Evolutionary conservation across 2,888 invertebrate species (phyloP).

Genomic region (Tenthredo scrophulariae): DNA sequence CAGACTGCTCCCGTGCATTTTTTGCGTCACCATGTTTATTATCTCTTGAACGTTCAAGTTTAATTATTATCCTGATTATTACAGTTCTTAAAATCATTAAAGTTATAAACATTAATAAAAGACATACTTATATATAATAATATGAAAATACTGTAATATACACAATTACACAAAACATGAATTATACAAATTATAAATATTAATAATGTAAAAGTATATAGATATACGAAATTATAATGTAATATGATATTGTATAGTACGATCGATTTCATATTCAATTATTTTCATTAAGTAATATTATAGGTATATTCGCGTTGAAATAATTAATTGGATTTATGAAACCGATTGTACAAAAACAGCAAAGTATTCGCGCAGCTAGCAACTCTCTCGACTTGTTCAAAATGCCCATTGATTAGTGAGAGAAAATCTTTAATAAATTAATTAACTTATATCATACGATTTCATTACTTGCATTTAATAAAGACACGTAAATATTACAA

Average conservation of each 20-base stretch:
- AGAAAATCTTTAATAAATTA: conserved; percentile 61
- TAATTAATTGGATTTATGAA: conserved; percentile 37
- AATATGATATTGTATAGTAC: conserved; percentile 50
- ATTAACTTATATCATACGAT: conserved; percentile 62
- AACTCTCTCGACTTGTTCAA: conserved; percentile 61
- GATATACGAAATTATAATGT: conserved; percentile 54
- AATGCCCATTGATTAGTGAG: conserved; percentile 64
- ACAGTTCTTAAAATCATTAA: conserved; percentile 52
- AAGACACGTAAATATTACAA: conserved; percentile 61
- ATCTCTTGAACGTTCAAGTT: conserved; percentile 54
- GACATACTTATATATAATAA: conserved; percentile 22
- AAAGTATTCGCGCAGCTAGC: conserved; percentile 58
- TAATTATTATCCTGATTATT: conserved; percentile 55
- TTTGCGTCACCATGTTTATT: conserved; percentile 58
- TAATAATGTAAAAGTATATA: conserved; percentile 56
- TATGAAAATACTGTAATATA: conserved; percentile 53
- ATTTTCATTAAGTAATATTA: conserved; percentile 25
- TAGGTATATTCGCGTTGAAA: neutral
- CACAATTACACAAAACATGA: conserved; percentile 49
- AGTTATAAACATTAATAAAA: conserved; percentile 46
- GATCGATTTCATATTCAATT: conserved; percentile 46
- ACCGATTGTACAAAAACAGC: conserved; percentile 55
- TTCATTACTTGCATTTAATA: conserved; percentile 69
- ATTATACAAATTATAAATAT: conserved; percentile 57
- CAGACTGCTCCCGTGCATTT: conserved; percentile 60